Conservation (phyloP, 2,797 vertebrate genomes). For the Onychomys leucogaster region DNA sequence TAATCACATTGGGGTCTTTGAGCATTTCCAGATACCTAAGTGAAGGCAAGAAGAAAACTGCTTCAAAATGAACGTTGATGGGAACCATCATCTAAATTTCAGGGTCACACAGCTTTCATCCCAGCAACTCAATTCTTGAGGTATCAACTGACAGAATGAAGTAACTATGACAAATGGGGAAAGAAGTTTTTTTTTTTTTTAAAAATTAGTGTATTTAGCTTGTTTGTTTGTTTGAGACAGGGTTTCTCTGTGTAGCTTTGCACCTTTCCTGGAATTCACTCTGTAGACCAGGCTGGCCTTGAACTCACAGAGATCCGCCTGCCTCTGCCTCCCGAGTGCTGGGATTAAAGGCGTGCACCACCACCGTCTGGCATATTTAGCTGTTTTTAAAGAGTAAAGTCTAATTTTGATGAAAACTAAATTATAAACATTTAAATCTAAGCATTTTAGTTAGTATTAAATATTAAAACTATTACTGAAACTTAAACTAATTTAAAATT, state of each 20-base stretch:
- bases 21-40: slow-evolving; percentile 89
- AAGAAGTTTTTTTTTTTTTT: background rate
- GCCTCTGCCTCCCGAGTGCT: too few species aligned
- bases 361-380: too few species aligned
- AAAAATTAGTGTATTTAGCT: background rate
- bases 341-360: too few species aligned
- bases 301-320: too few species aligned
- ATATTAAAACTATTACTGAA: background rate
- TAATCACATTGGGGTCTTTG: slow-evolving; percentile 91
- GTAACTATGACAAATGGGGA: slow-evolving; percentile 46
- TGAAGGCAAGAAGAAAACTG: slow-evolving; percentile 67
- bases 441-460: background rate
- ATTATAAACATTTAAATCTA: background rate
- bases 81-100: slow-evolving; percentile 1
- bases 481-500: background rate
- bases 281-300: too few species aligned
- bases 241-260: too few species aligned
- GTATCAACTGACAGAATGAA: background rate
- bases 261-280: too few species aligned
- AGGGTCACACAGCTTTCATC: background rate
- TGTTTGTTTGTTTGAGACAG: too few species aligned
- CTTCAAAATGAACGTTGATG: slow-evolving; percentile 39
- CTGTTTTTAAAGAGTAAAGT: background rate
- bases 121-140: slow-evolving; percentile 25
- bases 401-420: slow-evolving; percentile 2